Base-by-base conservation (phyloP, 2,888 invertebrate species). In the Cheilosia scutellata region DNA sequence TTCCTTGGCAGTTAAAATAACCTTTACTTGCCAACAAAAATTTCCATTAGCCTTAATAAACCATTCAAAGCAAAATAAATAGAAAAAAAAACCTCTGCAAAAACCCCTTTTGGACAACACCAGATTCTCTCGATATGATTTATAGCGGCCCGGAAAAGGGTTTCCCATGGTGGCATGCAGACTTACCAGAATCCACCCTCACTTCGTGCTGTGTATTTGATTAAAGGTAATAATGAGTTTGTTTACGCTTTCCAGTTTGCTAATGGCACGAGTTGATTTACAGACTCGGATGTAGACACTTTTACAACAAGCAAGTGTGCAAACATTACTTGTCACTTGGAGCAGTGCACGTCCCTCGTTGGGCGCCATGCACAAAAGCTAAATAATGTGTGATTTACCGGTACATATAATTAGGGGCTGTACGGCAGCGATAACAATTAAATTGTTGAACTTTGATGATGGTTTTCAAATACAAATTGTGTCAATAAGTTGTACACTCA, bases 301-400 rank as follows among this genome's bases (percentile, higher is more conserved):
- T 72, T 72, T 66, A 76, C 51, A 42, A 76, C 51, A 42, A 68
- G 51, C 27, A 5, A 27, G 11, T 68, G 57, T 72, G 86, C 72
- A 86, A 86, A 86, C 44, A 86, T 42, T 77, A 72, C 57, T 82
- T 77, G 77, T 68, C 76, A 82, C 57, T 72, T 80, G 60, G 66
- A 72, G 7, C 31, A 29, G 75, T 27, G 44, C 33, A 51, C 42
- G 65, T 27, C 55, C 16, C 16, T 20, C 44, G 11, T 71, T 42
- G 66, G 40, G 44, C 40, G 20, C 40, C 40, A 49, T 66, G 29
- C 40, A 80, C 65, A 71, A 80, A 71, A 29, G 47, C 60, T 53
- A 66, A 80, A 75, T 57, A 20, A 63, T 49, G 68, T 65, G 44
- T 47, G 71, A 71, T 79, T 70, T 31, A 70, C 53, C 40, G 16